Conservation (phyloP, 1,140 invertebrate species). For the Scaptomyza graminum region DNA sequence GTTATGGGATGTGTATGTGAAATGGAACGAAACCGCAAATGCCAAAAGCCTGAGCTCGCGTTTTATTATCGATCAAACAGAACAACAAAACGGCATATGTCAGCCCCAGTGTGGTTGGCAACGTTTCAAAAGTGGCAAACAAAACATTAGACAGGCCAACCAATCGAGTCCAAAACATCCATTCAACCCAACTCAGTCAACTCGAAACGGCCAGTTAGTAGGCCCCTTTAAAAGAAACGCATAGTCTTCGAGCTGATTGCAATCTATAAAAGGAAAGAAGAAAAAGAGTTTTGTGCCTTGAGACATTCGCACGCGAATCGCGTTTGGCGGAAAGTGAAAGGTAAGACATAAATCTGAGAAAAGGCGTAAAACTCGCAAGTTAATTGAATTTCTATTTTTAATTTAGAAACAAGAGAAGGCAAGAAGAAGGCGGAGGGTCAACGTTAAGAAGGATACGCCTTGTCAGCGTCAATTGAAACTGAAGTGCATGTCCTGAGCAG, state of each 20-base stretch:
- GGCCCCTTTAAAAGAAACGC: slow-evolving; percentile 27
- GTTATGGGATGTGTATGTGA: slow-evolving; percentile 27
- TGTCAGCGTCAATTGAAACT: slow-evolving; percentile 18
- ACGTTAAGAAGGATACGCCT: slow-evolving; percentile 34
- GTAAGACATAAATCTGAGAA: slow-evolving; percentile 18
- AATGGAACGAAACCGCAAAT: slow-evolving; percentile 45
- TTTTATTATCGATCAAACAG: slow-evolving; percentile 45
- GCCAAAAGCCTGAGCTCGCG: slow-evolving; percentile 38
- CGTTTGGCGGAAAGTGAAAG: slow-evolving; percentile 64
- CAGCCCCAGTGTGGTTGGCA: slow-evolving; percentile 51
- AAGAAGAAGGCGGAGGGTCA: slow-evolving; percentile 43
- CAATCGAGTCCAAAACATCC: slow-evolving; percentile 15
- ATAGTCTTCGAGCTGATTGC: slow-evolving; percentile 54
- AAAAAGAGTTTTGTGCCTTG: slow-evolving; percentile 22
- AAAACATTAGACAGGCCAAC: slow-evolving; percentile 44
- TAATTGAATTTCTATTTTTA: slow-evolving; percentile 79
- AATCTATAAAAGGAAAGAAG: slow-evolving; percentile 49
- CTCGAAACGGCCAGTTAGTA: slow-evolving; percentile 50
- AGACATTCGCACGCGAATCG: slow-evolving; percentile 65
- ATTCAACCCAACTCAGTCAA: slow-evolving; percentile 54
- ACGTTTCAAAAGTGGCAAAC: slow-evolving; percentile 50
- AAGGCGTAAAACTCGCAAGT: slow-evolving; percentile 19
- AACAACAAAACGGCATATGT: slow-evolving; percentile 18
- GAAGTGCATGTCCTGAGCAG: slow-evolving; percentile 31
- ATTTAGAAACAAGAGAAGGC: slow-evolving; percentile 22